Evolutionary conservation across 2,797 vertebrate species (phyloP).

Genomic region (Acipenser oxyrinchus): DNA sequence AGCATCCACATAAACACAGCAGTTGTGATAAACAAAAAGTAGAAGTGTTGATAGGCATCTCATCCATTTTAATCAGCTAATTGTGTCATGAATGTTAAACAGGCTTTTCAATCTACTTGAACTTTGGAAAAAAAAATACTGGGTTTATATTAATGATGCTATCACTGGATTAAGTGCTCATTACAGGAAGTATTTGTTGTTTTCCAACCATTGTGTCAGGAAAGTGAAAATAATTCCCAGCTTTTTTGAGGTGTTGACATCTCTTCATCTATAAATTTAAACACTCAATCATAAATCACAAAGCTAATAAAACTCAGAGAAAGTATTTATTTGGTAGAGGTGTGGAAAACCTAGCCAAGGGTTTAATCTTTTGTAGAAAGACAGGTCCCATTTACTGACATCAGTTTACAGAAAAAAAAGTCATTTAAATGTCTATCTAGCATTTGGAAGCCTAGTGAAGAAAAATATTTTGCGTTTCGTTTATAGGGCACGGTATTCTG

Average conservation of each 20-base stretch:
- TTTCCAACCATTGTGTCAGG: slow-evolving; percentile 1
- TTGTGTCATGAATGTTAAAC: slow-evolving; percentile 15
- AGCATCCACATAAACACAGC: background rate
- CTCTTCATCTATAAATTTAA: too few relatives aligned
- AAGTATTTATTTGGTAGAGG: too few relatives aligned
- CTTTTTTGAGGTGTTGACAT: background rate
- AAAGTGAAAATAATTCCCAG: slow-evolving; percentile 4
- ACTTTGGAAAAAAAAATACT: slow-evolving; percentile 5
- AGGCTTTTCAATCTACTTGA: slow-evolving; percentile 13
- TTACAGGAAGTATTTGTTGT: slow-evolving; percentile 8
- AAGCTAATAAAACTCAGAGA: too few relatives aligned
- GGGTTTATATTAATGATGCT: slow-evolving; percentile 7
- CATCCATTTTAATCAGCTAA: slow-evolving; percentile 9
- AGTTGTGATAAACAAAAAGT: slow-evolving; percentile 1
- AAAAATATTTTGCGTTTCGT: too few relatives aligned
- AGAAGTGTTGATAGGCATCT: slow-evolving; percentile 3
- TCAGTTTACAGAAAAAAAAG: too few relatives aligned
- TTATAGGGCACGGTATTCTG: too few relatives aligned
- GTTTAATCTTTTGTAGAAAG: too few relatives aligned
- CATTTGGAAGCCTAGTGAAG: too few relatives aligned
- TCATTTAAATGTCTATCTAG: too few relatives aligned
- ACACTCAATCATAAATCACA: too few relatives aligned
- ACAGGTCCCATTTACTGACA: too few relatives aligned
- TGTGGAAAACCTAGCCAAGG: too few relatives aligned
- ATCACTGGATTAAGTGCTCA: slow-evolving; percentile 4